Percentiles rank a stretch among this genome's conserved stretches.
phyloP scores from a whole-genome alignment of 2,113 vertebrate genomes.

The Catagonus wagneri region DNA sequence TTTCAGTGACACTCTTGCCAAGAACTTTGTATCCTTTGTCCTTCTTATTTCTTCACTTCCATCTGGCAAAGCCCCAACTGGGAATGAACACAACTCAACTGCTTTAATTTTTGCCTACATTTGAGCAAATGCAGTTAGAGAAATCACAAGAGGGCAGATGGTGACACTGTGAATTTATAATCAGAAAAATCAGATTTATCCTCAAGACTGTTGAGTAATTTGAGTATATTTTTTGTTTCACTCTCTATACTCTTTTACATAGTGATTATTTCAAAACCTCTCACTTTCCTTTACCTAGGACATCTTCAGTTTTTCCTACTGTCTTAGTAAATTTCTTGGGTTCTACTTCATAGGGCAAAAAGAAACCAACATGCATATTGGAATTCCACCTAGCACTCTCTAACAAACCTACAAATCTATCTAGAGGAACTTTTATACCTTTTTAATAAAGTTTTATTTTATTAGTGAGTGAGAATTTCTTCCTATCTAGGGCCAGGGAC shows the following conservation, averaged over 20 bases:
- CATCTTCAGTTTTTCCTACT: neutral
- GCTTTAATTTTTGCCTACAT: neutral
- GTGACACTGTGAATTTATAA: conserved; percentile 31
- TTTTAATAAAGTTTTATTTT: neutral
- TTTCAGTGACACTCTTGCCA: neutral
- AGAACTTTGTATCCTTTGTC: neutral
- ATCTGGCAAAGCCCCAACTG: neutral
- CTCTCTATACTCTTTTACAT: neutral
- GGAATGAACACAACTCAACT: neutral
- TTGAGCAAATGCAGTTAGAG: neutral
- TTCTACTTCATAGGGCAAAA: neutral
- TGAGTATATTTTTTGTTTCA: conserved; percentile 3
- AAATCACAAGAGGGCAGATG: neutral
- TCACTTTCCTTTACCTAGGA: neutral
- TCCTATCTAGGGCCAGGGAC: neutral
- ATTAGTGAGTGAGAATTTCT: neutral
- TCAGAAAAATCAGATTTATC: neutral
- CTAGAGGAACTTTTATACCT: neutral
- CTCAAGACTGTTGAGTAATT: neutral
- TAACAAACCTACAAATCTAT: neutral
- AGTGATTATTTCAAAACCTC: neutral
- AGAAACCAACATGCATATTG: neutral
- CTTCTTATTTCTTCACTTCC: neutral
- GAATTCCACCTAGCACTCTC: neutral
- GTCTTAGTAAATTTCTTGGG: neutral